phyloP scores from a whole-genome alignment of 2,888 invertebrate genomes.

The Allacma fusca region DNA sequence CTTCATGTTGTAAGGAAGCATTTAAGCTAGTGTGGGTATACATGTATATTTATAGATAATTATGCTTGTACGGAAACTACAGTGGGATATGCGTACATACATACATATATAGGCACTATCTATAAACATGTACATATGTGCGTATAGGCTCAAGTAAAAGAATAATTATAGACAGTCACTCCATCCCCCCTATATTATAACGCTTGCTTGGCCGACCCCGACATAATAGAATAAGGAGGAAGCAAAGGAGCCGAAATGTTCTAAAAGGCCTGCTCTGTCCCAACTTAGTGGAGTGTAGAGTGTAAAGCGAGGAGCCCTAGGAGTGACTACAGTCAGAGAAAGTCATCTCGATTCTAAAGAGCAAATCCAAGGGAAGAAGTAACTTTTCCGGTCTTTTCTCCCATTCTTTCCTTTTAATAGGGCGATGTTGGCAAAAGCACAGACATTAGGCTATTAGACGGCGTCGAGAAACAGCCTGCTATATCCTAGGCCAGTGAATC shows the following conservation, averaged over 20 bases:
- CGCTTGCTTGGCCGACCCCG: conserved; percentile 5
- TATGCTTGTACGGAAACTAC: too few relatives aligned
- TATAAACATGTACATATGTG: too few relatives aligned
- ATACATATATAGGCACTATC: too few relatives aligned
- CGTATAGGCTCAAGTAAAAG: too few relatives aligned
- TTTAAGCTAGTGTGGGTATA: too few relatives aligned
- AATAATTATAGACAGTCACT: too few relatives aligned
- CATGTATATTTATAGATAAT: too few relatives aligned
- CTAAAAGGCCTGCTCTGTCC: not conserved
- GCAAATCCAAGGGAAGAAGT: conserved; percentile 51
- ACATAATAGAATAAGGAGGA: conserved; percentile 21
- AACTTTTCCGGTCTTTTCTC: conserved; percentile 52
- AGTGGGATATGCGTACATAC: too few relatives aligned
- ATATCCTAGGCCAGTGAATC: not conserved
- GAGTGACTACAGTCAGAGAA: conserved; percentile 28
- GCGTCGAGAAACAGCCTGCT: conserved; percentile 23
- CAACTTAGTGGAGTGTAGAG: not conserved
- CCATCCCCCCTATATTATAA: not conserved
- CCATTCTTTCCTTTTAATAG: conserved; percentile 48
- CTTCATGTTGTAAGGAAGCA: too few relatives aligned
- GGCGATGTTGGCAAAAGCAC: conserved; percentile 28
- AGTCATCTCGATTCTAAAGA: conserved; percentile 52
- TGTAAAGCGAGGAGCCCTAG: not conserved
- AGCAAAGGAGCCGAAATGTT: conserved; percentile 23
- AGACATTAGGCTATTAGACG: conserved; percentile 25